Percentiles rank a stretch among this genome's conserved stretches.
Conservation (phyloP, 2,797 vertebrate species). For the Manis javanica region DNA sequence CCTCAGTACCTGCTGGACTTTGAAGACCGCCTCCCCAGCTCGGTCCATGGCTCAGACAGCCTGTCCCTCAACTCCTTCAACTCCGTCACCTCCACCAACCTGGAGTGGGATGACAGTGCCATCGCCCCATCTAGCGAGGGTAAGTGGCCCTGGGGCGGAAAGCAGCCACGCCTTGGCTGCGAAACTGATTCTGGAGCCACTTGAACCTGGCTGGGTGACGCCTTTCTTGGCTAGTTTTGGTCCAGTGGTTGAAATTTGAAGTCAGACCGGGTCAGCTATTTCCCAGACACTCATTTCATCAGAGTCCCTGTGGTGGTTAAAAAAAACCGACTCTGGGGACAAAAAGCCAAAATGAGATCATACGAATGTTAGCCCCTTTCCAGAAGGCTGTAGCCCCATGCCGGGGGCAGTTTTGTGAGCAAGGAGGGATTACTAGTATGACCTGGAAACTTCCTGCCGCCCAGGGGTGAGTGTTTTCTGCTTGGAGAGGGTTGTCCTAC, state of each 20-base stretch:
- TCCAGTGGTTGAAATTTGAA: not conserved
- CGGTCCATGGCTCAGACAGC: constrained; percentile 92
- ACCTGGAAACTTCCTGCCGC: not conserved
- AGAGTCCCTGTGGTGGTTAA: not conserved
- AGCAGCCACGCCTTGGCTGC: not conserved
- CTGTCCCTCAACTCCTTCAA: constrained; percentile 98
- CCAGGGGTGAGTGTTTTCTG: not conserved
- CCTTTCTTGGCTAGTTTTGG: not conserved
- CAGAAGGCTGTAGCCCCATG: not conserved
- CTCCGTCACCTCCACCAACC: constrained; percentile 97
- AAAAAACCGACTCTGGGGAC: not conserved
- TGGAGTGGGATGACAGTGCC: constrained; percentile 99
- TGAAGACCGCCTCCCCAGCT: constrained; percentile 96
- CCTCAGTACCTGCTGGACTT: constrained; percentile 98
- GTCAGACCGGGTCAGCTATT: not conserved
- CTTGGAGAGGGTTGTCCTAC: not conserved
- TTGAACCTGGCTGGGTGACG: fast-evolving
- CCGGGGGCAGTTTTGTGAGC: not conserved
- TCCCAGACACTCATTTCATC: not conserved
- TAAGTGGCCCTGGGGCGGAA: constrained; percentile 75
- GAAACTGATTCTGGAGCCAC: fast-evolving
- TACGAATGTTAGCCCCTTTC: not conserved
- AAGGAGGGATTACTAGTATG: not conserved
- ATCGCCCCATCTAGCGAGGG: constrained; percentile 99
- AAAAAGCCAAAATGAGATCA: not conserved